Evolutionary conservation across 2,113 vertebrate species (phyloP).

Genomic region (Aythya baeri): DNA sequence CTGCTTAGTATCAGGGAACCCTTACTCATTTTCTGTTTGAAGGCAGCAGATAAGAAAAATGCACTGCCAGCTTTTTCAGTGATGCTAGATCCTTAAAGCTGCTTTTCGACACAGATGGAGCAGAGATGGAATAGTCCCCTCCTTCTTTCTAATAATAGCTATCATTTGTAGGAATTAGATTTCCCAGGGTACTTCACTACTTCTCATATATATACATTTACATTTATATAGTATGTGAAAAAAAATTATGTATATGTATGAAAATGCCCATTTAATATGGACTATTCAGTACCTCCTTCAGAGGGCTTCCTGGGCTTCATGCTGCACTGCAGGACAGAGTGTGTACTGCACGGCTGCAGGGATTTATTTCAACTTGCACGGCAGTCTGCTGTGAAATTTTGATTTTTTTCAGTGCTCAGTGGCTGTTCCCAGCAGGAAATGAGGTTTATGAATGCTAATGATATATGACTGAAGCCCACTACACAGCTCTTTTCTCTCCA

Average conservation of each 20-base stretch:
- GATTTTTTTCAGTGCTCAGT: constrained; percentile 52
- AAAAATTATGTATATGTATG: background rate
- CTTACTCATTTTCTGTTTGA: background rate
- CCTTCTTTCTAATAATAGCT: background rate
- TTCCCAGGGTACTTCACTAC: background rate
- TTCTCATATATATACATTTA: background rate
- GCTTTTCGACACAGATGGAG: background rate
- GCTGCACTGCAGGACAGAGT: rapidly evolving
- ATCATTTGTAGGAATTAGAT: rapidly evolving
- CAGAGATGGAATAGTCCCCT: background rate
- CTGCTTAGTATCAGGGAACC: background rate
- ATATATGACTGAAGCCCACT: background rate
- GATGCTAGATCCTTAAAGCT: background rate
- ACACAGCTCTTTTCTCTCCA: background rate
- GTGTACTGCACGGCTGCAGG: background rate
- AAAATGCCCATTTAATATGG: background rate
- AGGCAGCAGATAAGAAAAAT: constrained; percentile 20
- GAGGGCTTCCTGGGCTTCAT: background rate
- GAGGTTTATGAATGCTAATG: constrained; percentile 4
- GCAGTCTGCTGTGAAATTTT: constrained; percentile 61
- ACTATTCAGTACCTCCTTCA: background rate
- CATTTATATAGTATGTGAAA: background rate
- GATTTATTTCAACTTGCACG: constrained; percentile 18
- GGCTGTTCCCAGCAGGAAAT: constrained; percentile 31
- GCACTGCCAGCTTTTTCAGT: background rate